Conservation (phyloP, 2,113 vertebrate genomes). For the Paraplagusia blochii region DNA sequence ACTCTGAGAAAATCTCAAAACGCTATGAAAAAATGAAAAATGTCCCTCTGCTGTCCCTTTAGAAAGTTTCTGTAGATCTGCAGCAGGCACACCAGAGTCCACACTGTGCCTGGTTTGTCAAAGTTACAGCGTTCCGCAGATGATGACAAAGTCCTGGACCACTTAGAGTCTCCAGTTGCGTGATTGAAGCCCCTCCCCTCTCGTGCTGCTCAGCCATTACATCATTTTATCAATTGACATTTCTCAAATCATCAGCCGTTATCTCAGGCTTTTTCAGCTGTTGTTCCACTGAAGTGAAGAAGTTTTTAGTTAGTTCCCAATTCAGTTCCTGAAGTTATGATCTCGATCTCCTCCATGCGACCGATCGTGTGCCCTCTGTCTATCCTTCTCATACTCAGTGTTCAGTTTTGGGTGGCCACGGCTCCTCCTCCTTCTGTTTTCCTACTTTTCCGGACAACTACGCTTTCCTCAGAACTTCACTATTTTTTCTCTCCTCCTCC, state of each 20-base stretch:
- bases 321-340: constrained; percentile 1
- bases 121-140: background rate
- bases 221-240: background rate
- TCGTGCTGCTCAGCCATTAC: background rate
- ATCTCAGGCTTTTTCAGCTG: constrained; percentile 4
- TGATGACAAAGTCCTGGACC: constrained; percentile 5
- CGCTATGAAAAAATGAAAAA: background rate
- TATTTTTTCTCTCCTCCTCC: constrained; percentile 7
- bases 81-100: constrained; percentile 8
- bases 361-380: constrained; percentile 3
- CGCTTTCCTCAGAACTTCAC: no score
- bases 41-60: background rate
- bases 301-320: background rate
- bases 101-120: background rate
- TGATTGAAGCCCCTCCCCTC: background rate
- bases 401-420: constrained; percentile 1
- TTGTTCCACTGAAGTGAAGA: constrained; percentile 5
- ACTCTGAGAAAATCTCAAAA: background rate
- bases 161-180: background rate
- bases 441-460: constrained; percentile 1
- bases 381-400: constrained; percentile 6
- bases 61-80: background rate
- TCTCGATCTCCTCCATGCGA: background rate
- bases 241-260: background rate
- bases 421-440: constrained; percentile 10